Base-by-base conservation (phyloP, 2,113 vertebrate genomes). In the Piaya cayana region DNA sequence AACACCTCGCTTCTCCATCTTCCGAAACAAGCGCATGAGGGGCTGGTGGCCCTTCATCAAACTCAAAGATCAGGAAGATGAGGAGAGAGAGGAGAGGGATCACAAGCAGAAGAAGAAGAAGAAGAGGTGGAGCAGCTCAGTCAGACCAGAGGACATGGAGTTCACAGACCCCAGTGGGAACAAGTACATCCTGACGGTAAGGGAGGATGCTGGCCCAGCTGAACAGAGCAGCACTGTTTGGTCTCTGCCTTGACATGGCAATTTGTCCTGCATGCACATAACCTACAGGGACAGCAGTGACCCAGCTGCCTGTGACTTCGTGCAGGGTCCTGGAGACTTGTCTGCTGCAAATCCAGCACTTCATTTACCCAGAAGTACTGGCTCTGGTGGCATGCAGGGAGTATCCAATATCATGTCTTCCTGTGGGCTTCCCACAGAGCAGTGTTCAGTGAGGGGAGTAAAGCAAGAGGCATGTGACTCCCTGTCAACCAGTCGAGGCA, bases 31-130 rank as follows among this genome's bases (percentile, higher is more conserved):
- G 88, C 98, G 98, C 70, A 97, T 99, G 98, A 98, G 98, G 62
- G 99, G 99, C 81, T 99, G 99, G 99, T 99, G 99, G 99, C 99
- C 98, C 0, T 97, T 99, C 59, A 97, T 98, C 93, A 99, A 99
- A 80, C 97, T 97, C 56, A 98, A 97, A 95, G 98, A 98, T 29
- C 97, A 97, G 3, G 98, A 99, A 90, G 98, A 99, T 1, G 96
- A 98, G 3, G 98, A 98, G 84, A 97, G 92, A 87, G 98, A 99
- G 92, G 98, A 98, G 71, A 97, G 93, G 30, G 98, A 98, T 86
- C 96, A 93, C 8, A 96, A 98, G 78, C 94, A 97, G 23, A 91
- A 95, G 50, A 97, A 96, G 53, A 98, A 93, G 86, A 97, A 85
- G 21, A 98, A 96, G 83, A 98, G 97, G 90, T 97, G 82, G 93